Base-by-base conservation (phyloP, 2,888 invertebrate species). In the Strigamia transsilvanica region DNA sequence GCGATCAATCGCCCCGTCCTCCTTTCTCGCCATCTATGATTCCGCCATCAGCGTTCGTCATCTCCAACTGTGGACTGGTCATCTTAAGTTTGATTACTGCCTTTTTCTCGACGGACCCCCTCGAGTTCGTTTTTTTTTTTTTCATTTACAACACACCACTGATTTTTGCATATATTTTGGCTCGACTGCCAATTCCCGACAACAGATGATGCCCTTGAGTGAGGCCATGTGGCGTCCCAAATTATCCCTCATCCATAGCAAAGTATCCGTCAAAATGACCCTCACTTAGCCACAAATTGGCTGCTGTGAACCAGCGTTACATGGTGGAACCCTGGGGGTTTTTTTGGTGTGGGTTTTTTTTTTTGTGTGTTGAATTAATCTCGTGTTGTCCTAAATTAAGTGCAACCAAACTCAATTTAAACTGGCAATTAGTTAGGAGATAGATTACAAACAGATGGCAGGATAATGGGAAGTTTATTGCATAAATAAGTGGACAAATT, bases 51-150 rank as follows among this genome's bases (percentile, higher is more conserved):
- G 51, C n/a, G 51, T 51, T 51, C 51, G 51, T 51, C 51, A 51
- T 51, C n/a, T n/a, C 51, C 51, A n/a, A 51, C 51, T 51, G 51
- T 51, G 51, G 51, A 51, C 51, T n/a, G 51, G 51, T 51, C 51
- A 51, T 51, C 51, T 51, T 51, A n/a, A n/a, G 51, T 51, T n/a
- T 51, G 51, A 51, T 51, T 51, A n/a, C n/a, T 51, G 51, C 15
- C 51, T 51, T 51, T 51, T 13, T n/a, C 51, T 51, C n/a, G 51
- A 34, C 51, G n/a, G 51, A 51, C 13, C 51, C 51, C 51, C 51
- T 51, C 15, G 51, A 51, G 51, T 51, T 13, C n/a, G 5, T n/a
- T 51, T n/a, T n/a, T n/a, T 12, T n/a, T 51, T n/a, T n/a, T n/a
- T 51, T 34, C 7, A 34, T 34, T 34, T 7, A 34, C 34, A 34